Evolutionary conservation across 2,888 invertebrate species (phyloP), one percentile per base, ranked within the genome.

Genomic region (Diplolepis rosae): DNA sequence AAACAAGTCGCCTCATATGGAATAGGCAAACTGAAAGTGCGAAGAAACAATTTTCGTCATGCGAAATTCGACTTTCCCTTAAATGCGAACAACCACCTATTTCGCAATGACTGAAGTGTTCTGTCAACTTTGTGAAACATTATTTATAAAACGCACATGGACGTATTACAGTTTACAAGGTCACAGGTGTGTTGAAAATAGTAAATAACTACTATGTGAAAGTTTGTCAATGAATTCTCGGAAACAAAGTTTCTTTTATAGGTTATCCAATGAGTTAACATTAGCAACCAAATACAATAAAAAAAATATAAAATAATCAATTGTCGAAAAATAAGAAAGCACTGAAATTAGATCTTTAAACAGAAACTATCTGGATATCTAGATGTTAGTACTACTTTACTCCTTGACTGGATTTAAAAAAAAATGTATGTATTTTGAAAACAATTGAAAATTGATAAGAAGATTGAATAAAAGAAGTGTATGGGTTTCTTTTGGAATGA

Each of bases 401-500:
- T 1, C 39, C 39, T n/a, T 4, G 39, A 1, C n/a, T 45, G 7
- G 6, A 3, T 52, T 52, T 1, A 1, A 28, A 28, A 13, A n/a
- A 28, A 28, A 52, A 28, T n/a, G n/a, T n/a, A n/a, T n/a, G n/a
- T 28, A 2, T 11, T n/a, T 7, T 52, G 7, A 27, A 28, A 28
- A 6, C 27, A 28, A 13, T 27, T 27, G 1, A 13, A 52, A 7
- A 4, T 27, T 27, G 3, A 27, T 11, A n/a, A 48, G 22, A 15
- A 27, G 13, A 27, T 61, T 61, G 35, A 61, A 39, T 61, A 18
- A 18, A 45, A 45, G 39, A 39, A 39, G 22, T 35, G 35, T 35
- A 24, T 61, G 24, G n/a, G 61, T 61, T 61, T 39, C 61, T 61
- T 61, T 35, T 22, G 13, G 39, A 61, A 39, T 61, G 39, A 61